A percentile compares a stretch with the other conserved stretches of the same genome.
These are phyloP conservation scores for Chrosomus eos DNA, from an alignment of 2,797 vertebrate genomes.

Conservation along the genomic window DNA sequence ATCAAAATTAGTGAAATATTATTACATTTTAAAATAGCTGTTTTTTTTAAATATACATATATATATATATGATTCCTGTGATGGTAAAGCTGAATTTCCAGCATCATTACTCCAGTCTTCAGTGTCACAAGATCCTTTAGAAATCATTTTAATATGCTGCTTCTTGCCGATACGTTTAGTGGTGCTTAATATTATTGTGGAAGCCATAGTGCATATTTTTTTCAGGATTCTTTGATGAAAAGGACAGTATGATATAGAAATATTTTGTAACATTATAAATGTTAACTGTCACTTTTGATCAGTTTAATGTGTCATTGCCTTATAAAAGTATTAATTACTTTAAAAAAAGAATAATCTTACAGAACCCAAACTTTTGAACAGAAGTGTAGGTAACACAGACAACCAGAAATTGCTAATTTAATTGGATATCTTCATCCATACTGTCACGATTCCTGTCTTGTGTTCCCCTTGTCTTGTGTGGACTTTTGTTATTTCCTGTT, in stretches of 20 bases:
- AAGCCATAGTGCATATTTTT: background rate
- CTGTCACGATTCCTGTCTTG: no score
- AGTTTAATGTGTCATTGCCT: background rate
- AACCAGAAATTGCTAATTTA: background rate
- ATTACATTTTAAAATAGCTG: background rate
- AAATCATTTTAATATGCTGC: background rate
- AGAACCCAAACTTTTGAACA: background rate
- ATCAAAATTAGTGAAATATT: background rate
- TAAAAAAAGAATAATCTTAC: background rate
- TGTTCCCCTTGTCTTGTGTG: no score
- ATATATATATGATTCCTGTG: background rate
- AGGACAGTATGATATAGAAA: background rate
- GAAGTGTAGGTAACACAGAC: background rate
- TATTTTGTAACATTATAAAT: background rate
- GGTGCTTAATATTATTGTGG: background rate
- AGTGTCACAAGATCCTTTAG: no score
- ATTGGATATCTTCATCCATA: conserved; percentile 4
- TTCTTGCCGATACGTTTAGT: background rate
- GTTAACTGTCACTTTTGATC: background rate
- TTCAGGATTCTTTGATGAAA: background rate
- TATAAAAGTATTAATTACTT: background rate
- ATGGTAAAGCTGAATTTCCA: background rate
- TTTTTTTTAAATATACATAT: no score
- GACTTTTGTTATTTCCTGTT: no score
- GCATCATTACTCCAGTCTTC: no score